These are phyloP conservation scores for Neria commutata DNA, from an alignment of 2,888 invertebrate species.

Conservation along the genomic window DNA sequence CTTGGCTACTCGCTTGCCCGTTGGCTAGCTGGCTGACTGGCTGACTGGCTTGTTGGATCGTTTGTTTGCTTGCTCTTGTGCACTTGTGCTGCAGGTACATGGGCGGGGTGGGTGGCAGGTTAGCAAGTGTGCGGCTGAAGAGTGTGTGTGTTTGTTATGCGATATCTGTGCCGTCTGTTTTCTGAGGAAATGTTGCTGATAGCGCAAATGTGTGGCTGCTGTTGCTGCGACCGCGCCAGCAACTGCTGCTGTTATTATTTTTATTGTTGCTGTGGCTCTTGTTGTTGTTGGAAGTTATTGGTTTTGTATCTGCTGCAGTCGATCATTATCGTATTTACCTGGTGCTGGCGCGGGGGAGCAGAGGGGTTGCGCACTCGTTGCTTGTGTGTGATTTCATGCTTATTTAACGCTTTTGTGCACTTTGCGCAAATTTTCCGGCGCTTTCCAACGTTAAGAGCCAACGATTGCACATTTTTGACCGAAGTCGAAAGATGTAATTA, in stretches of 20 bases:
- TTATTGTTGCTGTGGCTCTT: constrained; percentile 26
- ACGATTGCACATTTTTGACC: no score
- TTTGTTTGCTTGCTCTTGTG: constrained; percentile 19
- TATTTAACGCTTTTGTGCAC: no score
- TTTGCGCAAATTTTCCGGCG: no score
- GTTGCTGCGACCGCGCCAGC: background rate
- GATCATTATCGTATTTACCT: constrained; percentile 19
- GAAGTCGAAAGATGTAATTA: no score
- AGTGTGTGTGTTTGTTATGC: constrained; percentile 15
- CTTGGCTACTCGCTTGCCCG: background rate
- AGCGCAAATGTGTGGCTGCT: background rate
- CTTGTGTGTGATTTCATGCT: no score
- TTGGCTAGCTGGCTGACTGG: constrained; percentile 8
- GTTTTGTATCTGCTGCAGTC: constrained; percentile 26
- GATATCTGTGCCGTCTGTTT: constrained; percentile 27
- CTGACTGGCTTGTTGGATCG: constrained; percentile 26
- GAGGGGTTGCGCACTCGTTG: no score
- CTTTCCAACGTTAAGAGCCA: no score
- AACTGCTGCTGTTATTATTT: constrained; percentile 30
- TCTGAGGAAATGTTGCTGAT: constrained; percentile 17
- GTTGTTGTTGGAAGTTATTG: constrained; percentile 20
- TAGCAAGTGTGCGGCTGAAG: no score
- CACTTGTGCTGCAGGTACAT: constrained; percentile 10
- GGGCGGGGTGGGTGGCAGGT: background rate
- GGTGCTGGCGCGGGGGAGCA: no score